Evolutionary conservation across 1,140 invertebrate species (phyloP).

Genomic region (Musca vetustissima): DNA sequence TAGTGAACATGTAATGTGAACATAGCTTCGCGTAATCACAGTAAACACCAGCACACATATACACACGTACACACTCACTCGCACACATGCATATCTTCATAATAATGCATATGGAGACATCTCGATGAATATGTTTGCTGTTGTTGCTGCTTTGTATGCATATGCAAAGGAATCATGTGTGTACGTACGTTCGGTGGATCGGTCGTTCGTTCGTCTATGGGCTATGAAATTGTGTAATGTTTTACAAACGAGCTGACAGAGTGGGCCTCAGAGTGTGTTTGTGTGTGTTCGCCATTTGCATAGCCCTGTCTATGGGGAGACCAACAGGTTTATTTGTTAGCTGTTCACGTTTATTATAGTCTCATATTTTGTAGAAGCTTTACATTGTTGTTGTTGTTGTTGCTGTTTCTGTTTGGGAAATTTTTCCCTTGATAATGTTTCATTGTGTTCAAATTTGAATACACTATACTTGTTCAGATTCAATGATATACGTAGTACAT

Average conservation of each 20-base stretch:
- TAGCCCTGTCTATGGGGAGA: background rate
- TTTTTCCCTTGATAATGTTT: too few species aligned
- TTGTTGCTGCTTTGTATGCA: too few species aligned
- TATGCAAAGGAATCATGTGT: background rate
- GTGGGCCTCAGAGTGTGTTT: too few species aligned
- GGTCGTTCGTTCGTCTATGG: too few species aligned
- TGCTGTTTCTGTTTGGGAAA: background rate
- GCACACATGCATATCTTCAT: too few species aligned
- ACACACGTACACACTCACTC: background rate
- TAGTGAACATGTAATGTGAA: constrained; percentile 46
- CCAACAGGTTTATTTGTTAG: constrained; percentile 24
- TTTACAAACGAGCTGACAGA: too few species aligned
- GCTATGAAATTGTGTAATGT: too few species aligned
- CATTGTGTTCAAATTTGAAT: too few species aligned
- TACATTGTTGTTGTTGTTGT: background rate
- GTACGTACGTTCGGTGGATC: too few species aligned
- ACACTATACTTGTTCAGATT: too few species aligned
- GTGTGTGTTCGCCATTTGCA: too few species aligned
- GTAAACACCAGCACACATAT: constrained; percentile 19
- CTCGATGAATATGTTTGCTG: background rate
- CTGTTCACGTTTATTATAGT: constrained; percentile 18
- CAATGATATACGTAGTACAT: too few species aligned
- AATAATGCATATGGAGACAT: background rate
- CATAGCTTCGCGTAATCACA: constrained; percentile 24
- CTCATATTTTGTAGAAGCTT: background rate